phyloP scores from a whole-genome alignment of 2,888 invertebrate genomes.

The Dynastes hyllus region DNA sequence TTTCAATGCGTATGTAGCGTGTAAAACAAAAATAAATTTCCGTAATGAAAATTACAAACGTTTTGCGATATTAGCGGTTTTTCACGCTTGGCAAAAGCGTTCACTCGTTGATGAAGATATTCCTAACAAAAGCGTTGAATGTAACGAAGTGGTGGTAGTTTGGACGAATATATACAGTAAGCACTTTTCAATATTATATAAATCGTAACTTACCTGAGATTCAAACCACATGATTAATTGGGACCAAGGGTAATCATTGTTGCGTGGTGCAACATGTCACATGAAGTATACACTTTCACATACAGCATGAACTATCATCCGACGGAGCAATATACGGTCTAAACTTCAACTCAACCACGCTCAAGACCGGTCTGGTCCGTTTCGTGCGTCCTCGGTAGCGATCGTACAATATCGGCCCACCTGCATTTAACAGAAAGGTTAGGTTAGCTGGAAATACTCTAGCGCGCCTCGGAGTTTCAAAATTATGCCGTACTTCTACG shows the following conservation, averaged over 20 bases:
- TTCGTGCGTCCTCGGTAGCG: slow-evolving; percentile 66
- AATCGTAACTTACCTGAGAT: slow-evolving; percentile 67
- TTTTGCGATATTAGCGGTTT: background rate
- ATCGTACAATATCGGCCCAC: slow-evolving; percentile 72
- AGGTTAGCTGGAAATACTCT: slow-evolving; percentile 63
- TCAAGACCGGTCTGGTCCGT: slow-evolving; percentile 68
- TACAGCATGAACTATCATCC: slow-evolving; percentile 64
- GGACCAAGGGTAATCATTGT: slow-evolving; percentile 68
- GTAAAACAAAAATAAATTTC: slow-evolving; percentile 9
- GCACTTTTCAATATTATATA: slow-evolving; percentile 27
- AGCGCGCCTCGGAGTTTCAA: slow-evolving; percentile 52
- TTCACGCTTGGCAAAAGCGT: background rate
- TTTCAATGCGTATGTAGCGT: slow-evolving; percentile 3
- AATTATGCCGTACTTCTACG: slow-evolving; percentile 48
- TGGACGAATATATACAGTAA: slow-evolving; percentile 9
- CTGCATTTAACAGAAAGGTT: slow-evolving; percentile 73
- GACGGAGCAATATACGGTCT: slow-evolving; percentile 65
- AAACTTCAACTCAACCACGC: slow-evolving; percentile 64
- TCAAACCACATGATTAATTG: slow-evolving; percentile 71
- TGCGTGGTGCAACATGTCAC: slow-evolving; percentile 70
- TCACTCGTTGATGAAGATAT: background rate
- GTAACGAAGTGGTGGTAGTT: slow-evolving; percentile 28
- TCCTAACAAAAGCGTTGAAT: background rate
- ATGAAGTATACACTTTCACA: slow-evolving; percentile 62
- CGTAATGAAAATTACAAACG: background rate